phyloP scores from a whole-genome alignment of 2,797 vertebrate species.

The Hemitrygon akajei region DNA sequence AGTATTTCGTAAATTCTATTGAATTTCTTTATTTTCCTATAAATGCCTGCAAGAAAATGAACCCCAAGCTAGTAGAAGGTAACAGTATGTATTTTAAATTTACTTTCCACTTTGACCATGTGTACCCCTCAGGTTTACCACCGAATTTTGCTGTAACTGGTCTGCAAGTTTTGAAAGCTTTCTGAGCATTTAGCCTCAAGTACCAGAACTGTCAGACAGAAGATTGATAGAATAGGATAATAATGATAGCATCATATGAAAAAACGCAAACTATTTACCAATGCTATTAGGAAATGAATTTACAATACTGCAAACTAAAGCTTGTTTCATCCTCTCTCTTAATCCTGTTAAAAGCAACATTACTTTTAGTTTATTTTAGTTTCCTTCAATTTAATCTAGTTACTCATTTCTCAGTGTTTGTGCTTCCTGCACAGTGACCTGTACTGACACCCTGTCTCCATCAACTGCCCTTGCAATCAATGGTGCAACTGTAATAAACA shows the following conservation, averaged over 20 bases:
- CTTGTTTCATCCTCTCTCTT: neutral
- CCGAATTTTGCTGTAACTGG: neutral
- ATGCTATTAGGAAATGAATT: neutral
- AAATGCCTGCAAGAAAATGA: no score
- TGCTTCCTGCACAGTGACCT: neutral
- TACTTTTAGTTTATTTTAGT: neutral
- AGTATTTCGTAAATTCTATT: no score
- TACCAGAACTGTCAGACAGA: neutral
- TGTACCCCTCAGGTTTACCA: neutral
- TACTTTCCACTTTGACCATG: no score
- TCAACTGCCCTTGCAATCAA: neutral
- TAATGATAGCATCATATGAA: no score
- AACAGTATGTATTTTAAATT: no score
- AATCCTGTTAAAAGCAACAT: neutral
- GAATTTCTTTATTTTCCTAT: no score
- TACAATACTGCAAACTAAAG: neutral
- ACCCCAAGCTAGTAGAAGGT: no score
- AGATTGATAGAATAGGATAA: neutral
- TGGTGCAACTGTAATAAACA: conserved; percentile 15
- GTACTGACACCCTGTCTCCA: neutral
- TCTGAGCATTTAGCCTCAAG: neutral
- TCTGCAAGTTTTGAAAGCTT: neutral
- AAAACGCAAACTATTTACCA: neutral
- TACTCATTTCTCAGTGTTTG: no score
- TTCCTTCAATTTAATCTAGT: neutral